Conservation (phyloP, 2,113 vertebrate genomes). For the Petromus typicus region DNA sequence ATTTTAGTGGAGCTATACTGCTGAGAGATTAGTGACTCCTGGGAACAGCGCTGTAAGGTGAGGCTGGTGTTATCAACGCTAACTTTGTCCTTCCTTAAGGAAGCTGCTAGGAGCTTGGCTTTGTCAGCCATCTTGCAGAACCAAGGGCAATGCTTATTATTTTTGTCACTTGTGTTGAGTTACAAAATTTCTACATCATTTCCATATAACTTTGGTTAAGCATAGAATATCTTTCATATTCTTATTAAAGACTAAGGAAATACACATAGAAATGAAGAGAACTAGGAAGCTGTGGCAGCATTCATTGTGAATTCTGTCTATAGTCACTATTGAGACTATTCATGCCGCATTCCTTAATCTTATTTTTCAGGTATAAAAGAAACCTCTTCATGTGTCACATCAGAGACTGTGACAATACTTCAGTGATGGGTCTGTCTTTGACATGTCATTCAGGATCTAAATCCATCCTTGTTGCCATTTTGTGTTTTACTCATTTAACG, state of each 20-base stretch:
- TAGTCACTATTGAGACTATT: background rate
- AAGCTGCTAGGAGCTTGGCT: background rate
- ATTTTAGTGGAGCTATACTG: conserved; percentile 46
- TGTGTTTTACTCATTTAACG: conserved; percentile 59
- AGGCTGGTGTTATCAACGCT: background rate
- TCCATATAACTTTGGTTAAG: conserved; percentile 24
- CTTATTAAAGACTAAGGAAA: conserved; percentile 40
- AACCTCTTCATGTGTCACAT: background rate
- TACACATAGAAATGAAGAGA: conserved; percentile 24
- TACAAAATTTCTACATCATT: background rate
- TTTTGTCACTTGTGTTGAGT: background rate
- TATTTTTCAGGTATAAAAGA: background rate
- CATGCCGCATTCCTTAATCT: background rate
- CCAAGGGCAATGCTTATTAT: background rate
- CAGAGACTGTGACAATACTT: background rate
- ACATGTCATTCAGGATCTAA: conserved; percentile 43
- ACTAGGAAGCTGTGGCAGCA: background rate
- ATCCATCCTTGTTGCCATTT: conserved; percentile 56
- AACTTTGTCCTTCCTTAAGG: background rate
- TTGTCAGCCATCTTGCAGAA: background rate
- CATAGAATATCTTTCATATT: background rate
- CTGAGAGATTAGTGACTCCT: background rate
- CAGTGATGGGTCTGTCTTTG: background rate
- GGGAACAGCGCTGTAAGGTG: background rate
- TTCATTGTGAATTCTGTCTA: background rate